Evolutionary conservation across 2,888 invertebrate genomes (phyloP), one percentile per base, ranked within the genome.

Genomic region (Drosophila limbata): DNA sequence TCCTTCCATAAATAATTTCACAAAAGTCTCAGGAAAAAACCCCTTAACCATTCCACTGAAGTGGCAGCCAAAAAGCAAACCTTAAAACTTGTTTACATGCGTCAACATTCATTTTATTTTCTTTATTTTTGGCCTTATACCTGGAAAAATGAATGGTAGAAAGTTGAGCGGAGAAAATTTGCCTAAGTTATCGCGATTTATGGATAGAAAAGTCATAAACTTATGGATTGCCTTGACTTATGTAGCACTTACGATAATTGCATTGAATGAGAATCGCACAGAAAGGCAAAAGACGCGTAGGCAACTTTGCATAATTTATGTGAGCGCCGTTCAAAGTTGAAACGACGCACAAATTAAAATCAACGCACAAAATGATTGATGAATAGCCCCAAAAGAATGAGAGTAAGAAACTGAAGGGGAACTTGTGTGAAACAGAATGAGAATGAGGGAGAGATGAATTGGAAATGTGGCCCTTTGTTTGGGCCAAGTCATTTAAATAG

Each of bases 241-340:
- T 85, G 73, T 74, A 77, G 87, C 84, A 88, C 84, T 84, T 84
- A 84, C 87, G 84, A 88, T 84, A 84, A 84, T 84, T 84, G 84
- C 87, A 88, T 88, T 82, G 79, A 70, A 71, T 68, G 70, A 50
- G 77, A 69, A 74, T 61, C 71, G 68, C 60, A 45, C 25, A 69
- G 50, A 52, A n/a, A 51, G 60, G 51, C 59, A 9, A 45, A 57
- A 47, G 56, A 15, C 61, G 47, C 35, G 31, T 40, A 64, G 56
- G 73, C 73, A 86, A 88, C 88, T 88, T 83, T 84, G 72, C 89
- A 84, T 84, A 84, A 84, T 88, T 84, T 88, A 84, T 84, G 87
- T 66, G 80, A 64, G 75, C 52, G 48, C 42, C 60, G 80, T 80
- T 83, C 84, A 86, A 88, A 84, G 84, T 88, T 86, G 78, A 84